Base-by-base conservation (phyloP, 2,888 invertebrate species). In the Buathra laborator region DNA sequence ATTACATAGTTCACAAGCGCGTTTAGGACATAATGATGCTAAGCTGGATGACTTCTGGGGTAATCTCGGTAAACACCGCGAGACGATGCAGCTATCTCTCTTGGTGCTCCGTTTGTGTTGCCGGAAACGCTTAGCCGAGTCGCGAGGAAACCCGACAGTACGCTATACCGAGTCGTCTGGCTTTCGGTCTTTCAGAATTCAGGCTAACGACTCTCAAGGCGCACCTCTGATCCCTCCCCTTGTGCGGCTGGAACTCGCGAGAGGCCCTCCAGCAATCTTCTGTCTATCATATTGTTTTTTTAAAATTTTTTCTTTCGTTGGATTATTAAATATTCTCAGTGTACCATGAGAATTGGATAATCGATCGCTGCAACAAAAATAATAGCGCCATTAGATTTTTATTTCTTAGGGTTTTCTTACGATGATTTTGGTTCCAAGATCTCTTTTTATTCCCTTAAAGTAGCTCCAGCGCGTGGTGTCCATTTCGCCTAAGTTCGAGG, bases 121-220 rank as follows among this genome's bases (percentile, higher is more conserved):
- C 84, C 86, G 86, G 84, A 86, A 86, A 79, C 71, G 74, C 64
- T 81, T 53, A 74, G 37, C 71, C 64, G 71, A 78, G 81, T 74
- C 83, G 78, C 56, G 81, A 81, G 83, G 78, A 83, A 81, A 74
- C 66, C 67, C n/a, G 24, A 70, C 75, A 59, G 72, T 29, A 44
- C 19, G 24, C 3, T 37, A 37, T 32, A 44, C 19, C 12, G 37
- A n/a, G 48, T 29, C 59, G 24, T 43, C 70, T 68, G 44, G 44
- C 66, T 83, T 79, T 76, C 62, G 79, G 76, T 59, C 46, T 76
- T 75, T 51, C 59, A 43, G 77, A 79, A 86, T 78, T 70, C 74
- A 81, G 80, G 71, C 48, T 68, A 74, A 81, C 81, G 29, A 74
- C 72, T 67, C 37, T 24, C 53, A 72, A 43, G 62, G 48, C 62